A percentile compares a stretch with the other conserved stretches of the same genome.
Evolutionary conservation across 1,140 invertebrate genomes (phyloP).

Genomic region (Cecropterus lyciades): DNA sequence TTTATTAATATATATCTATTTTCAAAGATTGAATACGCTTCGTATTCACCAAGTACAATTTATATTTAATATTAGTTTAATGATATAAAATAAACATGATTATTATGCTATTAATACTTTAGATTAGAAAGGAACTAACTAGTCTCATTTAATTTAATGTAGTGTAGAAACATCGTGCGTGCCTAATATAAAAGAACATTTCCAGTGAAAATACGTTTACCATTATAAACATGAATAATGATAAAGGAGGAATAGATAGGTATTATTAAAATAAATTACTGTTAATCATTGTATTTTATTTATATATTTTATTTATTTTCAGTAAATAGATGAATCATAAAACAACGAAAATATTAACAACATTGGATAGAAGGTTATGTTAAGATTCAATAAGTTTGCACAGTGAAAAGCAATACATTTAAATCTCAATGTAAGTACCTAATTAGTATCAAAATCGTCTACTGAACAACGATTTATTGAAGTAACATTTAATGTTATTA

Average conservation of each 20-base stretch:
- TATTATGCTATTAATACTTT: constrained; percentile 54
- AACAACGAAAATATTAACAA: constrained; percentile 26
- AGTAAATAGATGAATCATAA: background rate
- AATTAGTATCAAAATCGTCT: constrained; percentile 3
- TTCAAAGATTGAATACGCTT: constrained; percentile 72
- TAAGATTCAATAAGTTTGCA: background rate
- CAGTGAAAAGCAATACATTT: background rate
- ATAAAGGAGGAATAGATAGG: constrained; percentile 28
- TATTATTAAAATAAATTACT: constrained; percentile 16
- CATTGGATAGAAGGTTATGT: background rate
- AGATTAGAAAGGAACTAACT: constrained; percentile 78
- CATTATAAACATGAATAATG: constrained; percentile 17
- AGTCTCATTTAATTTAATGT: constrained; percentile 81
- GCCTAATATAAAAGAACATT: constrained; percentile 60
- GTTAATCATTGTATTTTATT: constrained; percentile 19
- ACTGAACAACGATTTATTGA: constrained; percentile 14
- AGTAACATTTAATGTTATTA: constrained; percentile 20
- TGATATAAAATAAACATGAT: constrained; percentile 35
- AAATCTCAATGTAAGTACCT: constrained; percentile 3
- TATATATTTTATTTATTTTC: constrained; percentile 11
- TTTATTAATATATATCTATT: constrained; percentile 26
- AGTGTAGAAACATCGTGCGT: constrained; percentile 70
- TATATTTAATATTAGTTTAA: constrained; percentile 40
- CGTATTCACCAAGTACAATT: constrained; percentile 79
- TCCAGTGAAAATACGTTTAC: constrained; percentile 32